Base-by-base conservation (phyloP, 2,113 vertebrate genomes). In the Solea solea region DNA sequence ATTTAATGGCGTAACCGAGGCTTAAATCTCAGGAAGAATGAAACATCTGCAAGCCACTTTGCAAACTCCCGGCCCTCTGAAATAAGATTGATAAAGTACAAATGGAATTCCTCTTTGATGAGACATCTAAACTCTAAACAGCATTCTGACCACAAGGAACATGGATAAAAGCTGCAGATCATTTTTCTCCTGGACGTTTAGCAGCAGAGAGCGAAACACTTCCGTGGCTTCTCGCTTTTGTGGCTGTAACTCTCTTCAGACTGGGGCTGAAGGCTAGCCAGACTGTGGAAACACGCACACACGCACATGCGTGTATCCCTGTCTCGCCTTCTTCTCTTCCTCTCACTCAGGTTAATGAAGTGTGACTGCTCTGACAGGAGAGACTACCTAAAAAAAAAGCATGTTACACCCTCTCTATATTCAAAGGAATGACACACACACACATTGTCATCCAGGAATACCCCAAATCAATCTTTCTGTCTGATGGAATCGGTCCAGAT, bases 81-180 rank as follows among this genome's bases (percentile, higher is more conserved):
- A 88, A 80, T 65, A 57, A 75, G 82, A 83, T 67, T 80, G 84
- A 86, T 88, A 85, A 88, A 81, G 77, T 81, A 46, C 68, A 86
- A 84, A 74, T 84, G 64, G 78, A 89, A 91, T 91, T 90, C 86
- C 78, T 86, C 80, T 81, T 88, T 84, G 83, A 84, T 89, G 80
- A 86, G 72, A 83, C 78, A 72, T 84, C 49, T 69, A 78, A 88
- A 90, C 85, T 88, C 76, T 51, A 81, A 88, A 84, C 87, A 85
- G 81, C 2, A 21, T 69, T 64, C 66, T 56, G 85, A 86, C 88
- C 87, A 72, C 82, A 86, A 50, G 72, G 87, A 86, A 87, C 75
- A 85, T 72, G 86, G 83, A 71, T 68, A 67, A 88, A 86, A 92
- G 83, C 85, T 88, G 83, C 66, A 65, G 45, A 83, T 82, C 61